Conservation (phyloP, 2,113 vertebrate genomes). For the pig (Sus scrofa) region DNA sequence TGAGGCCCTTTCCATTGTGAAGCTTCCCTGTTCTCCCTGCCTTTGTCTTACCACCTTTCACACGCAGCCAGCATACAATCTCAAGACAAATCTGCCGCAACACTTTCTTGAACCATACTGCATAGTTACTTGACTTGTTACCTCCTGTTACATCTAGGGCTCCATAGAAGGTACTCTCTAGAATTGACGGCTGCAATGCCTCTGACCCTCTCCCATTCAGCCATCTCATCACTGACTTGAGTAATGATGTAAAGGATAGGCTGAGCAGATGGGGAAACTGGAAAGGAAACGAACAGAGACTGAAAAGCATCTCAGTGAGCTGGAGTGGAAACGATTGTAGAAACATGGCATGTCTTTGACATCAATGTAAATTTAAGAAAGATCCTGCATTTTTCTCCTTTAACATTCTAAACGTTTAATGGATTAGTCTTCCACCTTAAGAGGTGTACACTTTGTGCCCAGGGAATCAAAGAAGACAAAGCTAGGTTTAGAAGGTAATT, state of each 20-base stretch:
- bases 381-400: not conserved
- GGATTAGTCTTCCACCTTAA: not conserved
- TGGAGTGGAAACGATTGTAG: not conserved
- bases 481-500: not conserved
- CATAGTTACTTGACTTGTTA: not conserved
- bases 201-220: not conserved
- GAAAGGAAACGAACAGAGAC: not conserved
- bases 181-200: not conserved
- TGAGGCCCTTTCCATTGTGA: fast-evolving
- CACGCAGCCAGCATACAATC: not conserved
- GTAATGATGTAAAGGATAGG: not conserved
- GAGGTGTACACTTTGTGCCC: not conserved
- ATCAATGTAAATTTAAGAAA: not conserved
- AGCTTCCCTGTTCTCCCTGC: not conserved
- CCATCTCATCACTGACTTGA: not conserved
- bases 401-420: not conserved
- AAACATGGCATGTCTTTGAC: not conserved
- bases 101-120: not conserved
- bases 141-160: not conserved
- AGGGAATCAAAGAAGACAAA: not conserved
- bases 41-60: not conserved
- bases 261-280: not conserved
- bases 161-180: not conserved
- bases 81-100: not conserved
- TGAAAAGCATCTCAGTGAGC: not conserved